phyloP scores from a whole-genome alignment of 2,113 vertebrate genomes.

The Nanger granti region DNA sequence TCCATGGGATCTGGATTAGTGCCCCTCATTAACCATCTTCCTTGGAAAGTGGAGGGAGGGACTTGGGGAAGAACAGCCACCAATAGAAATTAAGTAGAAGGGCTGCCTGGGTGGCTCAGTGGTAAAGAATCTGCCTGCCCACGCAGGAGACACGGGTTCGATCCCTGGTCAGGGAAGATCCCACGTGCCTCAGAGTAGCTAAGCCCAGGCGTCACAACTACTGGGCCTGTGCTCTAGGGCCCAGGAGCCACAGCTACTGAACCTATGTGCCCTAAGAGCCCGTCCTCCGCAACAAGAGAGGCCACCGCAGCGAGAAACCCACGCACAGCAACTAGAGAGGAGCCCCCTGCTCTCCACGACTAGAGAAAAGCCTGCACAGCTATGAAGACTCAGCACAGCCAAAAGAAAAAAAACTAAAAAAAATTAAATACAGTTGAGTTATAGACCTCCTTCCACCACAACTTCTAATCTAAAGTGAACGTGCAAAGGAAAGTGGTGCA shows the following conservation, averaged over 20 bases:
- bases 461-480: neutral
- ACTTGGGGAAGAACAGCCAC: neutral
- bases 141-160: neutral
- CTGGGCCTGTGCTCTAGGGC: neutral
- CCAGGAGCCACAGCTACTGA: neutral
- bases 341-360: neutral
- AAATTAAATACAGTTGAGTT: neutral
- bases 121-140: neutral
- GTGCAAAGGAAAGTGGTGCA: neutral
- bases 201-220: fast-evolving
- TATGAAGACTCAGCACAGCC: neutral
- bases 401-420: neutral
- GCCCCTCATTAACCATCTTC: neutral
- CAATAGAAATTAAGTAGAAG: neutral
- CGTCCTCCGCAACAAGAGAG: fast-evolving
- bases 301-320: neutral
- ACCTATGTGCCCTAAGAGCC: neutral
- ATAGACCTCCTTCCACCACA: neutral
- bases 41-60: neutral
- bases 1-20: neutral
- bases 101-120: neutral
- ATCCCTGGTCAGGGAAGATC: neutral
- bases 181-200: fast-evolving
- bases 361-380: neutral
- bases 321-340: neutral